These are phyloP conservation scores for Pogonophryne albipinna DNA, from an alignment of 2,797 vertebrate species.

Conservation along the genomic window DNA sequence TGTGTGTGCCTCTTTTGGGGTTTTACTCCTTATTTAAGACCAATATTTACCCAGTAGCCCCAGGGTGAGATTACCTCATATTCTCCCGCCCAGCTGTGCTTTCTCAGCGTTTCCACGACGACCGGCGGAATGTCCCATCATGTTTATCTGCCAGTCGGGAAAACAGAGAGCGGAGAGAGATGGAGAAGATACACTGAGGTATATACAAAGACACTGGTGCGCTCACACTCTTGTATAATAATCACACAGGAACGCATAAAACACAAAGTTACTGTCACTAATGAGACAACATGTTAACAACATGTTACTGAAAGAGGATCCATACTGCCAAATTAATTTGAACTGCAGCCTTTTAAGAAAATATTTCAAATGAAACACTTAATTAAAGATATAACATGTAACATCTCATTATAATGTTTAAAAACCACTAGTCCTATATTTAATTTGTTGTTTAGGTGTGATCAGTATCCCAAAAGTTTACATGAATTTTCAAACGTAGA, in stretches of 20 bases:
- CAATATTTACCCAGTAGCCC: slow-evolving; percentile 96
- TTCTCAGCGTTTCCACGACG: slow-evolving; percentile 92
- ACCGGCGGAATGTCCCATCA: slow-evolving; percentile 92
- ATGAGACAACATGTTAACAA: not conserved
- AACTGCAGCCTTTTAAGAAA: too few relatives aligned
- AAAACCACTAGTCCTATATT: too few relatives aligned
- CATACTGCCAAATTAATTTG: too few relatives aligned
- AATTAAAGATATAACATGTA: too few relatives aligned
- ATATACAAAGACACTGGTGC: slow-evolving; percentile 12
- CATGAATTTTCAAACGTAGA: too few relatives aligned
- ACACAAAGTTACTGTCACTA: not conserved
- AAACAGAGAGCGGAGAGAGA: slow-evolving; percentile 81
- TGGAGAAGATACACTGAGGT: slow-evolving; percentile 53
- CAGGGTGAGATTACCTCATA: slow-evolving; percentile 96
- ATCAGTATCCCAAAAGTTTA: too few relatives aligned
- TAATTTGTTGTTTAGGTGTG: too few relatives aligned
- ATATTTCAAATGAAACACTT: too few relatives aligned
- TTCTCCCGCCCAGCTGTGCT: slow-evolving; percentile 94
- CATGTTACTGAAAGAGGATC: not conserved
- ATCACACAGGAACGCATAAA: slow-evolving; percentile 21
- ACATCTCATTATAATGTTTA: too few relatives aligned
- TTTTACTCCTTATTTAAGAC: slow-evolving; percentile 93
- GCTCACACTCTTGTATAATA: slow-evolving; percentile 22
- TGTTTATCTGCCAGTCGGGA: slow-evolving; percentile 92
- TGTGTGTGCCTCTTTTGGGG: slow-evolving; percentile 79